Evolutionary conservation across 1,140 invertebrate species (phyloP), one percentile per base, ranked within the genome.

Genomic region (Trichoplusia ni): DNA sequence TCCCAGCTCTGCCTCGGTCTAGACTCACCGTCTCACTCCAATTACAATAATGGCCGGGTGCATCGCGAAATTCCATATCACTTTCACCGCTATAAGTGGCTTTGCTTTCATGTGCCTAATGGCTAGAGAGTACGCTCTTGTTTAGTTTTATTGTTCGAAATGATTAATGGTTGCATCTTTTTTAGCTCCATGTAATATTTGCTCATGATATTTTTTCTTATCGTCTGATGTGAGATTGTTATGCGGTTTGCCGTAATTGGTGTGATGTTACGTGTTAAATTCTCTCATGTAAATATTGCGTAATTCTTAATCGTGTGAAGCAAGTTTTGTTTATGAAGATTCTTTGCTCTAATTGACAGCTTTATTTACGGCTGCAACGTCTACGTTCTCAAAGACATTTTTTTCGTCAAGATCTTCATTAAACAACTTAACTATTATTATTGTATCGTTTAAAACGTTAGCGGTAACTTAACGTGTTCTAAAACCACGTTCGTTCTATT

Each of bases 41-140:
- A 80, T 82, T 85, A 81, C 71, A 56, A 58, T 76, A 77, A 81
- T 75, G 69, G 65, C 61, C 66, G 71, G 73, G 73, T 71, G 75
- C 72, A 79, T 81, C 79, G 75, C 78, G 59, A 74, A 79, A 76
- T 80, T 75, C 80, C 71, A 80, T 79, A 75, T 35, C 71, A 84
- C 82, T 84, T 84, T 84, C 82, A 82, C 82, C 66, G 46, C 31
- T 73, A 67, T 69, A 69, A 65, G 49, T 63, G 72, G 65, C 69
- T 70, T 72, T 67, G 69, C 49, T 69, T 71, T 71, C 66, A 60
- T 62, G 65, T 63, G 25, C 59, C 56, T 60, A 60, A 59, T 67
- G 56, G 37, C 46, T 71, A 51, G 35, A 47, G 46, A 37, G 21
- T 44, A 40, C 38, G 11, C 13, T 53, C 27, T 61, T 47, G 56